Evolutionary conservation across 64 coral and sea anemone genomes (phyloP).

Genomic region (Stichodactyla helianthus): DNA sequence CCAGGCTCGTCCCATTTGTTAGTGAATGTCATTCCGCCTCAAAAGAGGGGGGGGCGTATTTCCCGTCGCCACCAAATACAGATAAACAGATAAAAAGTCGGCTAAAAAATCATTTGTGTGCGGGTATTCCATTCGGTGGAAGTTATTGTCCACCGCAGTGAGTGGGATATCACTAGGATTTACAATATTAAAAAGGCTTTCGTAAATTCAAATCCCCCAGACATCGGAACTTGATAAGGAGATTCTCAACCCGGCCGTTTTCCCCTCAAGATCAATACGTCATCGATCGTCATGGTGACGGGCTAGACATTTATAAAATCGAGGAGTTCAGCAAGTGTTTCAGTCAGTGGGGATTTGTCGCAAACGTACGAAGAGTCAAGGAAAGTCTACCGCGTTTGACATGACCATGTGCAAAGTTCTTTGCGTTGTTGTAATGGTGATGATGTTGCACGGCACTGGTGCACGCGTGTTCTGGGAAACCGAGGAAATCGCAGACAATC

Average conservation of each 20-base stretch:
- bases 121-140: too few relatives aligned
- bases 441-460: neutral
- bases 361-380: neutral
- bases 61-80: too few relatives aligned
- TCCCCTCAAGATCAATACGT: neutral
- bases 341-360: neutral
- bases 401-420: neutral
- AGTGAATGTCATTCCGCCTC: too few relatives aligned
- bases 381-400: neutral
- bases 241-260: neutral
- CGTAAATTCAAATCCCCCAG: neutral
- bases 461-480: slow-evolving; percentile 5
- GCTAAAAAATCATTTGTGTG: too few relatives aligned
- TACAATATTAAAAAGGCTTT: too few relatives aligned
- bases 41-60: too few relatives aligned
- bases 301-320: slow-evolving; percentile 1
- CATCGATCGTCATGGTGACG: neutral
- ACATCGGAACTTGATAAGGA: neutral
- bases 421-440: neutral
- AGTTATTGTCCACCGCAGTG: too few relatives aligned
- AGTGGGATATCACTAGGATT: too few relatives aligned
- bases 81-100: too few relatives aligned
- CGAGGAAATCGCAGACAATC: neutral
- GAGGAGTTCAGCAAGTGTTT: neutral
- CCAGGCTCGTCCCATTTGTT: neutral